Percentiles rank a stretch among this genome's conserved stretches.
These are phyloP conservation scores for Antennarius striatus DNA, from an alignment of 2,113 vertebrate species.

Conservation along the genomic window DNA sequence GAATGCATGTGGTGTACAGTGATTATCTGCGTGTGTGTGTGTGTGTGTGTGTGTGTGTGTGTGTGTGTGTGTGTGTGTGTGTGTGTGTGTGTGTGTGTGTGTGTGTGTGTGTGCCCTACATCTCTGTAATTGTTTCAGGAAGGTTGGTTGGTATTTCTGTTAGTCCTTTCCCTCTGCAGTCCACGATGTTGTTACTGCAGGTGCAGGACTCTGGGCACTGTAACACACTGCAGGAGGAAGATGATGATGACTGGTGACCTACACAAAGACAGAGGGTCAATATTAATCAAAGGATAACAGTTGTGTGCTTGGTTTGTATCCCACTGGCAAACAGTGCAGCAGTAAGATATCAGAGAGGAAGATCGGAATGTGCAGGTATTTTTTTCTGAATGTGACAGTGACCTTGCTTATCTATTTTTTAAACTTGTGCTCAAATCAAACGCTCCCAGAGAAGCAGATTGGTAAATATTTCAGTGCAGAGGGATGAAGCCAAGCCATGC, in stretches of 20 bases:
- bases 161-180: slow-evolving; percentile 95
- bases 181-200: slow-evolving; percentile 98
- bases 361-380: background rate
- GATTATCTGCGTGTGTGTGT: background rate
- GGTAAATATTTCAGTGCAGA: slow-evolving; percentile 2
- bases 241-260: slow-evolving; percentile 89
- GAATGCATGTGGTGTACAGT: slow-evolving; percentile 4
- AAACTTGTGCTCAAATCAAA: background rate
- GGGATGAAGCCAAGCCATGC: slow-evolving; percentile 17
- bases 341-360: background rate
- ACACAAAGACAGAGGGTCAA: slow-evolving; percentile 47
- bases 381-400: slow-evolving; percentile 6
- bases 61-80: background rate
- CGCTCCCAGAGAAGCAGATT: background rate
- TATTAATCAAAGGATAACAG: slow-evolving; percentile 23
- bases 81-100: background rate
- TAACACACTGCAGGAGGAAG: slow-evolving; percentile 93
- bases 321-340: background rate
- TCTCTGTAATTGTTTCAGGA: slow-evolving; percentile 98
- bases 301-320: slow-evolving; percentile 18
- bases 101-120: slow-evolving; percentile 77
- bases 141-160: slow-evolving; percentile 96
- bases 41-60: background rate
- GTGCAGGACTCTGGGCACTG: slow-evolving; percentile 94
- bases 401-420: slow-evolving; percentile 13